Base-by-base conservation (phyloP, 2,888 invertebrate genomes). In the Netelia virgata region DNA sequence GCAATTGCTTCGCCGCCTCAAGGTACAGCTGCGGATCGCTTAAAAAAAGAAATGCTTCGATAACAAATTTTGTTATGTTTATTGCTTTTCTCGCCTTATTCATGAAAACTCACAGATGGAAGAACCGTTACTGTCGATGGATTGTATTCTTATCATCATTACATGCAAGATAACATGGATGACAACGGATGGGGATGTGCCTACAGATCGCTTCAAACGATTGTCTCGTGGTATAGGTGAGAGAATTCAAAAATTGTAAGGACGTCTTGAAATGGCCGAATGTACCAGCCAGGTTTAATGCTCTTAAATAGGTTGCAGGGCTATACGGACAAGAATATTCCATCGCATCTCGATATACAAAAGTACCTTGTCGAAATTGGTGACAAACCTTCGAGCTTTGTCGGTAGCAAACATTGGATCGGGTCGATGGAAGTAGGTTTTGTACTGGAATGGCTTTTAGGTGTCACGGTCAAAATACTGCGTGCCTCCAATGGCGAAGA, bases 151-250 rank as follows among this genome's bases (percentile, higher is more conserved):
- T 99, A 99, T 94, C 97, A 98, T 92, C 99, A 99, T 94, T 99
- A 99, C 93, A 97, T 98, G 96, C 99, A 99, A 93, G 97, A 99
- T 91, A 95, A 96, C 88, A 96, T 98, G 92, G 97, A 99, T 93
- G 99, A 99, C 91, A 97, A 97, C 93, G 98, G 98, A n/a, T 99
- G 99, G 99, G 99, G 99, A 3, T 99, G 99, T 94, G 99, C 99
- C 0, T 99, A 99, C 92, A 96, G 99, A 84, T 99, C 99, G 0
- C 95, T 99, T 90, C 99, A 99, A 94, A 99, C 99, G 0, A 95
- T 99, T 86, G 96, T 97, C 87, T 99, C 99, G 0, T 99, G 99
- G 99, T 98, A 98, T 92, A 95, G 96, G 95, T 95, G 93, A 91
- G 92, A 91, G 59, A 77, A 80, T 68, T 3, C 2, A 36, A 64